phyloP scores from a whole-genome alignment of 2,797 vertebrate genomes.

The Aeoliscus strigatus region DNA sequence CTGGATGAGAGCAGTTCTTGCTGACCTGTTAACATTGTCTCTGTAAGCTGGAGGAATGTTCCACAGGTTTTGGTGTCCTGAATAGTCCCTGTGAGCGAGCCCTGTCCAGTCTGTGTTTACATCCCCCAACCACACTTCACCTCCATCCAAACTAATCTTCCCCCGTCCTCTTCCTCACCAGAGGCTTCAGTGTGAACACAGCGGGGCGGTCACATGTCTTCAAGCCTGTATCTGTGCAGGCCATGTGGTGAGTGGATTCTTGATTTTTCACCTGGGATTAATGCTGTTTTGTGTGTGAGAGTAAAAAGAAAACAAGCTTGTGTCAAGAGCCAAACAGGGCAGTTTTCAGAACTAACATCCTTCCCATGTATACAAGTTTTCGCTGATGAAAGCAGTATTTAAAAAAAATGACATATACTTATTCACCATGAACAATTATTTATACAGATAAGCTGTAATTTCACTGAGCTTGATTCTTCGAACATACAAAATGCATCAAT shows the following conservation, averaged over 20 bases:
- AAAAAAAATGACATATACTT: too few species aligned
- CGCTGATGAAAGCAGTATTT: too few species aligned
- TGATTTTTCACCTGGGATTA: conserved; percentile 9
- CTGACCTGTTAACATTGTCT: conserved; percentile 61
- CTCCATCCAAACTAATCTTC: conserved; percentile 13
- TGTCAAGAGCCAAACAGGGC: too few species aligned
- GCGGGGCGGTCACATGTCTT: conserved; percentile 91
- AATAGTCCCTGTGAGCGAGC: conserved; percentile 43
- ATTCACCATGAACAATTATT: too few species aligned
- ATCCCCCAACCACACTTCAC: conserved; percentile 9
- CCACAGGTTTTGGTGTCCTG: conserved; percentile 43
- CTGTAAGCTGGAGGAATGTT: conserved; percentile 64
- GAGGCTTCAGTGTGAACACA: conserved; percentile 94
- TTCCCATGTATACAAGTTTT: too few species aligned
- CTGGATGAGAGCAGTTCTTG: conserved; percentile 38
- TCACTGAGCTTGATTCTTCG: too few species aligned
- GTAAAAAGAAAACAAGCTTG: too few species aligned
- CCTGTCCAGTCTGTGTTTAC: conserved; percentile 41
- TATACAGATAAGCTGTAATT: too few species aligned
- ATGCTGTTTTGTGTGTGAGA: background rate
- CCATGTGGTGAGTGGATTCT: conserved; percentile 89
- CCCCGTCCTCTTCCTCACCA: conserved; percentile 50
- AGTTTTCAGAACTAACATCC: too few species aligned
- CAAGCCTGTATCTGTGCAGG: conserved; percentile 97
- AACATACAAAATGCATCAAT: too few species aligned